Evolutionary conservation across 2,888 invertebrate species (phyloP).

Genomic region (Drosophila meridiana): DNA sequence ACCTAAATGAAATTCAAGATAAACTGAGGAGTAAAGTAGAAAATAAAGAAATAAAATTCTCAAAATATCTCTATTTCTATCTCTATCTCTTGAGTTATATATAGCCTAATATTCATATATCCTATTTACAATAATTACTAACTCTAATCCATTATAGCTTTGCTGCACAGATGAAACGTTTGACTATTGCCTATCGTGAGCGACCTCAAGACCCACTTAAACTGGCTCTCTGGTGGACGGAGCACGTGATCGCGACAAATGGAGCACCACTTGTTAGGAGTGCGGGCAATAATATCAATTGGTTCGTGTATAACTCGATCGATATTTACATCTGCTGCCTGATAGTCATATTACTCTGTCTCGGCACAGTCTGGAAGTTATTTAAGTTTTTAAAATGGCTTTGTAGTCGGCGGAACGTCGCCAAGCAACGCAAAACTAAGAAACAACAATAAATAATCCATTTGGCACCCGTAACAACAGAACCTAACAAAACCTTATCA

Average conservation of each 20-base stretch:
- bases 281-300: slow-evolving; percentile 85
- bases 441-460: slow-evolving; percentile 51
- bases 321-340: slow-evolving; percentile 84
- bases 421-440: slow-evolving; percentile 26
- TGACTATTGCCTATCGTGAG: slow-evolving; percentile 86
- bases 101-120: too few species aligned
- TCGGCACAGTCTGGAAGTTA: slow-evolving; percentile 29
- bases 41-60: too few species aligned
- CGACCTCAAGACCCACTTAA: slow-evolving; percentile 86
- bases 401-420: not conserved
- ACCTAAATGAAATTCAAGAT: too few species aligned
- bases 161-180: slow-evolving; percentile 82
- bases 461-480: not conserved
- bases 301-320: slow-evolving; percentile 85
- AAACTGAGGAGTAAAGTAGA: too few species aligned
- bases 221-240: slow-evolving; percentile 88
- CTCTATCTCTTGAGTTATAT: too few species aligned
- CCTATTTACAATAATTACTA: not conserved
- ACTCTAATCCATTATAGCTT: slow-evolving; percentile 54
- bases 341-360: slow-evolving; percentile 26
- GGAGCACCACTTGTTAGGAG: slow-evolving; percentile 86
- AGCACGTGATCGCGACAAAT: slow-evolving; percentile 87
- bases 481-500: not conserved
- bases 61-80: too few species aligned
- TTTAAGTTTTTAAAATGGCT: slow-evolving; percentile 16